phyloP scores from a whole-genome alignment of 1,140 invertebrate genomes.

The Caenorhabditis tropicalis region DNA sequence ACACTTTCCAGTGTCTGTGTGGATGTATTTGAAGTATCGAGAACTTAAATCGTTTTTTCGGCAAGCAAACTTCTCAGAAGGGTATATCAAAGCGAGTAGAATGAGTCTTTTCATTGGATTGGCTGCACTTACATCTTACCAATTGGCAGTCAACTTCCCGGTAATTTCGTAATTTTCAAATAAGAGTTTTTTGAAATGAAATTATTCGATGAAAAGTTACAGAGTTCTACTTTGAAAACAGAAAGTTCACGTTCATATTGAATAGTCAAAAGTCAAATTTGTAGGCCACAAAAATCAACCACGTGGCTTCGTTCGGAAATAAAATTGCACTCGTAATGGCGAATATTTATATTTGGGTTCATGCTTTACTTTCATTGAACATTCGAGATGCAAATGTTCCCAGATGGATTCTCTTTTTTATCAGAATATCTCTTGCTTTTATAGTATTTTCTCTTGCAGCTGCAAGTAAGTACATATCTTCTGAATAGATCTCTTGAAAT shows the following conservation, averaged over 20 bases:
- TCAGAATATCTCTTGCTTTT: not conserved
- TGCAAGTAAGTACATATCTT: not conserved
- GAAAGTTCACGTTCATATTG: not conserved
- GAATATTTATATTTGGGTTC: slow-evolving; percentile 5
- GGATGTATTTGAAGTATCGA: slow-evolving; percentile 38
- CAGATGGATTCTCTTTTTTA: slow-evolving; percentile 2
- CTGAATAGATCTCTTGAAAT: no score
- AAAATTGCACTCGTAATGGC: not conserved
- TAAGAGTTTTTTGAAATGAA: not conserved
- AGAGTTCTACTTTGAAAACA: not conserved
- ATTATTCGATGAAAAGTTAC: no score
- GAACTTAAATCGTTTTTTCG: slow-evolving; percentile 10
- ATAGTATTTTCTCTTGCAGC: not conserved
- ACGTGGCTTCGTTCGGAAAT: not conserved
- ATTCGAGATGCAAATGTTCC: slow-evolving; percentile 22
- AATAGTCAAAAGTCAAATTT: not conserved
- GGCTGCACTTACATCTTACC: not conserved
- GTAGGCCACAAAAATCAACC: slow-evolving; percentile 33
- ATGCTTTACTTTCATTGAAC: slow-evolving; percentile 7
- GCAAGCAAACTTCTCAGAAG: not conserved
- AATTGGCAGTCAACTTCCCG: slow-evolving; percentile 11
- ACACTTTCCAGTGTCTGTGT: slow-evolving; percentile 12
- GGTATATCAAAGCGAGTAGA: not conserved
- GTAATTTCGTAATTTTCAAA: not conserved
- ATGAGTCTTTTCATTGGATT: not conserved